Percentiles rank a stretch among this genome's conserved stretches.
Conservation (phyloP, 2,797 vertebrate species). For the Chaunax sp. region DNA sequence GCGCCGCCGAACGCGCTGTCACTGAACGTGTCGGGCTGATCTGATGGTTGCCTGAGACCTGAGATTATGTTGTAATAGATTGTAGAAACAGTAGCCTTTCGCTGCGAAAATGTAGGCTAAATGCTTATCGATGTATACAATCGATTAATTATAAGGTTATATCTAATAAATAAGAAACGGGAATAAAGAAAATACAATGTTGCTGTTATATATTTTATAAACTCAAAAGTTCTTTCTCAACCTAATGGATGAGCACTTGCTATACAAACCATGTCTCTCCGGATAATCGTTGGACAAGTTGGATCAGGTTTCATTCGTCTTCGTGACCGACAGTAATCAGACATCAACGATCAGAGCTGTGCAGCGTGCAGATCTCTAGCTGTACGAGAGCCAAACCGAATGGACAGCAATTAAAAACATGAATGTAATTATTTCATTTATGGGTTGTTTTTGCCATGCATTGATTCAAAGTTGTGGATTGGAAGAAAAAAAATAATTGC, state of each 20-base stretch:
- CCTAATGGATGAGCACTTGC: too few relatives aligned
- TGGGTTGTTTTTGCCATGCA: conserved; percentile 13
- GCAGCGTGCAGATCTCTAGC: conserved; percentile 48
- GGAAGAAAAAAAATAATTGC: not conserved
- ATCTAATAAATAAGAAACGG: not conserved
- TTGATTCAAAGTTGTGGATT: not conserved
- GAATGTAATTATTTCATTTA: conserved; percentile 15
- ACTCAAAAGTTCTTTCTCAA: too few relatives aligned
- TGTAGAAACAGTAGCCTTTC: too few relatives aligned
- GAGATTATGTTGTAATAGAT: too few relatives aligned
- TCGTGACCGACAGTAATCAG: conserved; percentile 61
- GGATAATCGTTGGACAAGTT: conserved; percentile 39
- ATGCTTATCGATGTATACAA: too few relatives aligned
- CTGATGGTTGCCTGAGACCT: not conserved
- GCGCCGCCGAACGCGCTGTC: conserved; percentile 44
- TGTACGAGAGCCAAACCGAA: conserved; percentile 19
- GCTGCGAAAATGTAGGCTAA: too few relatives aligned
- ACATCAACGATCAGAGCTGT: conserved; percentile 38
- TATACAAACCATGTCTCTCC: too few relatives aligned
- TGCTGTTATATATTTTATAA: not conserved
- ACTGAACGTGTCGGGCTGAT: conserved; percentile 41
- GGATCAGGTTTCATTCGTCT: conserved; percentile 33
- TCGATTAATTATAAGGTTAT: not conserved
- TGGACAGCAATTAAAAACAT: conserved; percentile 27
- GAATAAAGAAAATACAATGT: not conserved